A percentile compares a stretch with the other conserved stretches of the same genome.
phyloP scores from a whole-genome alignment of 2,113 vertebrate species.

The Fregetta grallaria region DNA sequence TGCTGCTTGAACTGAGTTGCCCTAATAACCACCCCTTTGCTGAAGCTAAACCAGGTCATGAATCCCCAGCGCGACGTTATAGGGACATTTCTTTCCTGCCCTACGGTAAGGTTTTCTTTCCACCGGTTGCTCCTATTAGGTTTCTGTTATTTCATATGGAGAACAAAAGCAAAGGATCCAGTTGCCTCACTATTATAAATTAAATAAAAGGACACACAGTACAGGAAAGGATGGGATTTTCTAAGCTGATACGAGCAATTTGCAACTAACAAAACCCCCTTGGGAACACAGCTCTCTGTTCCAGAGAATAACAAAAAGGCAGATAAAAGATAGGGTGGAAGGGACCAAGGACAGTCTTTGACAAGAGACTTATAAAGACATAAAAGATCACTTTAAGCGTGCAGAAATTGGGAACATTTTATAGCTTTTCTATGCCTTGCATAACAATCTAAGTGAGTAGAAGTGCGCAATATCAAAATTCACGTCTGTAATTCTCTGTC shows the following conservation, averaged over 20 bases:
- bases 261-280: neutral
- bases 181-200: conserved; percentile 5
- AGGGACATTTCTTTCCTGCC: neutral
- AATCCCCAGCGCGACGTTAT: conserved; percentile 7
- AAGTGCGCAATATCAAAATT: neutral
- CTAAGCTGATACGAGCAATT: neutral
- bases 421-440: neutral
- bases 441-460: neutral
- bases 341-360: neutral
- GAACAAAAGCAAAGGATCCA: conserved; percentile 44
- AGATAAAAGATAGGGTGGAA: conserved; percentile 6
- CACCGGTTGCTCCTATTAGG: neutral
- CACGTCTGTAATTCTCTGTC: neutral
- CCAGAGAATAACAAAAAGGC: neutral
- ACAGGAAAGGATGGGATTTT: neutral
- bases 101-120: conserved; percentile 22
- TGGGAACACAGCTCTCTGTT: neutral
- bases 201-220: conserved; percentile 25
- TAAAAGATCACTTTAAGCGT: neutral
- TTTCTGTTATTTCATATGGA: conserved; percentile 39
- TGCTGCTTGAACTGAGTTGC: neutral
- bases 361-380: neutral
- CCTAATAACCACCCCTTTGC: conserved; percentile 6
- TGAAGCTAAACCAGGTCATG: conserved; percentile 16
- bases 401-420: neutral